Percentiles rank a stretch among this genome's conserved stretches.
Evolutionary conservation across 1,140 invertebrate species (phyloP).

Genomic region (Helicorthomorpha holstii): DNA sequence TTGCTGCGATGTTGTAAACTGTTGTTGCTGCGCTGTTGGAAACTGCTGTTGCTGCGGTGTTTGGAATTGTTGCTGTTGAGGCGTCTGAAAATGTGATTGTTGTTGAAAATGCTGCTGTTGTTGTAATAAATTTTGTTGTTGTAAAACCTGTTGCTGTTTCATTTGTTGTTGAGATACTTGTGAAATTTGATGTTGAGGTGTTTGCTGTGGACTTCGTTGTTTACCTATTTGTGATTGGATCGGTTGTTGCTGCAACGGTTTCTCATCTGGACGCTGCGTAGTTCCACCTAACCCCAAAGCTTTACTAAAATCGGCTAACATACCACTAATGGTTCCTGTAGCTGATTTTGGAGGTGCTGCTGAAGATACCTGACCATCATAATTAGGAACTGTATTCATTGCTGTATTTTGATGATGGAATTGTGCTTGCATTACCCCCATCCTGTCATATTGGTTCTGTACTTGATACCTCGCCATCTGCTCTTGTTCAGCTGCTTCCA

Average conservation of each 20-base stretch:
- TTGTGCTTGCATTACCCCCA: background rate
- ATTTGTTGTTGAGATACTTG: constrained; percentile 6
- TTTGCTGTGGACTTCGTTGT: constrained; percentile 1
- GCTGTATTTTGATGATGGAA: background rate
- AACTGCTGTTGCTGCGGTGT: constrained; percentile 7
- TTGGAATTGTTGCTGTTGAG: constrained; percentile 10
- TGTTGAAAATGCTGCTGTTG: constrained; percentile 13
- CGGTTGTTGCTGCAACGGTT: constrained; percentile 12
- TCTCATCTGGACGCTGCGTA: constrained; percentile 18
- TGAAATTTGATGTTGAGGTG: background rate
- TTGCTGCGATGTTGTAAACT: constrained; percentile 15
- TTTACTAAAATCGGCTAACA: constrained; percentile 35
- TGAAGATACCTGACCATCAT: background rate
- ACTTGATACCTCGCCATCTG: constrained; percentile 22
- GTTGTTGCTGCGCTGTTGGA: constrained; percentile 20
- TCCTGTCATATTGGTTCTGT: constrained; percentile 1
- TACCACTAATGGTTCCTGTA: constrained; percentile 28
- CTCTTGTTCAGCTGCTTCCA: constrained; percentile 31
- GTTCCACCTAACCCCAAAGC: constrained; percentile 27
- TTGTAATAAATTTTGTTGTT: constrained; percentile 15
- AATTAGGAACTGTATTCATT: background rate
- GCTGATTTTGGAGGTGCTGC: constrained; percentile 2
- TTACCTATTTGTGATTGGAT: background rate
- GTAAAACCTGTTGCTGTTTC: constrained; percentile 13
- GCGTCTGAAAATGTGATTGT: constrained; percentile 10